Conservation (phyloP, 1,140 invertebrate genomes). For the Vanessa atalanta region DNA sequence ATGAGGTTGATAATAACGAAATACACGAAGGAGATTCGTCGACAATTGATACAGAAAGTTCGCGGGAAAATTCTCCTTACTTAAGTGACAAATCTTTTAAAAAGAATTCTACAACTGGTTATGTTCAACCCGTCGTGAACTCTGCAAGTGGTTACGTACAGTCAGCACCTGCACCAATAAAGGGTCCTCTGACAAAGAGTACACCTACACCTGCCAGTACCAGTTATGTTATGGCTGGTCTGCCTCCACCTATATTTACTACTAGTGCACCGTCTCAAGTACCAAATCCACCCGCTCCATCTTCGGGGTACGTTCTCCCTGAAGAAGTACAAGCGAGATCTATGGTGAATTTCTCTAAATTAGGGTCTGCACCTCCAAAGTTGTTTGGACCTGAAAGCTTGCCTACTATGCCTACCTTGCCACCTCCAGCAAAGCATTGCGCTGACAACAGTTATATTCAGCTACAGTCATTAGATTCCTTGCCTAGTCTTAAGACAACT, state of each 20-base stretch:
- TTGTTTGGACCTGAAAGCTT: slow-evolving; percentile 68
- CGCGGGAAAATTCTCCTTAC: slow-evolving; percentile 53
- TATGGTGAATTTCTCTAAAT: slow-evolving; percentile 56
- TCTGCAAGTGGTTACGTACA: slow-evolving; percentile 59
- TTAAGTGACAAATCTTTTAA: slow-evolving; percentile 60
- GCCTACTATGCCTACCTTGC: slow-evolving; percentile 72
- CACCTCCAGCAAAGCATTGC: slow-evolving; percentile 57
- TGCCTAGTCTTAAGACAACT: slow-evolving; percentile 66
- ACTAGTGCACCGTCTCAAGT: slow-evolving; percentile 47
- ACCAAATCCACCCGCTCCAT: slow-evolving; percentile 47
- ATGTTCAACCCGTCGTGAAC: slow-evolving; percentile 62
- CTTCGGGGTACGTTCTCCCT: slow-evolving; percentile 63
- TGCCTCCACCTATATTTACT: slow-evolving; percentile 62
- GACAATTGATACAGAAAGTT: slow-evolving; percentile 55
- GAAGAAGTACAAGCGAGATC: slow-evolving; percentile 60
- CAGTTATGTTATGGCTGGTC: slow-evolving; percentile 70
- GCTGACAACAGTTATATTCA: slow-evolving; percentile 71
- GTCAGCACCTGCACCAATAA: slow-evolving; percentile 52
- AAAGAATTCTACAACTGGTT: slow-evolving; percentile 62
- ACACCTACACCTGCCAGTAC: slow-evolving; percentile 57
- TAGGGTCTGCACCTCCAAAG: slow-evolving; percentile 54
- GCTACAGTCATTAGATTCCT: slow-evolving; percentile 66
- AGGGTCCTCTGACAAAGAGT: slow-evolving; percentile 42
- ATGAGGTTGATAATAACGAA: slow-evolving; percentile 43
- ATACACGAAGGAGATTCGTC: slow-evolving; percentile 55